Base-by-base conservation (phyloP, 2,888 invertebrate species). In the Spodoptera exigua region DNA sequence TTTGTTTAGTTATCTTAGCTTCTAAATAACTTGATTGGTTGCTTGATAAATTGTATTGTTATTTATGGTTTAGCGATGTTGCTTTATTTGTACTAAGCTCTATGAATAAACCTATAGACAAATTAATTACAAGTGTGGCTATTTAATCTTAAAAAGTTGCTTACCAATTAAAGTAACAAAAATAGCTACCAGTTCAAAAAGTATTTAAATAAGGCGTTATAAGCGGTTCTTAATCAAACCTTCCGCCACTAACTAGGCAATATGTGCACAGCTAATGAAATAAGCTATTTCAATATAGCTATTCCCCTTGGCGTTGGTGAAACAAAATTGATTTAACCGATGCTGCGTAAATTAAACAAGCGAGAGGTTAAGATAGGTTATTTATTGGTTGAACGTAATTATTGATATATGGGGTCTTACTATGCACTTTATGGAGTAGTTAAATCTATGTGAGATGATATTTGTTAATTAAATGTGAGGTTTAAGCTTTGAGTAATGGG, bases 311-410 rank as follows among this genome's bases (percentile, higher is more conserved):
- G 37, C 45, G 51, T 53, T 45, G 27, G 44, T 62, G 51, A 58
- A 48, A 41, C 56, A 54, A 82, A 79, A 83, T 79, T 76, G 77
- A 80, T 79, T 80, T 72, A 78, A 72, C 71, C 54, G 72, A 56
- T 68, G 64, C 66, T 62, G 44, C 70, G 83, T 80, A 83, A 82
- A 86, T 87, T 81, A 77, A 87, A 85, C 84, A 79, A 64, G 74
- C 56, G 41, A 16, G 74, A 81, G 88, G 89, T 88, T 83, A 84
- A 71, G 67, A 58, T 64, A 70, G 85, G 86, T 86, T 84, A 82
- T 84, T 81, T 81, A 84, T 82, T 88, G 80, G 78, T 78, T 75
- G 73, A 75, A 79, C 78, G 83, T 87, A 88, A 88, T 87, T 86
- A 81, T 79, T 75, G 56, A 70, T 66, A 5, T 41, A 21, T 12